A percentile compares a stretch with the other conserved stretches of the same genome.
Conservation (phyloP, 2,797 vertebrate genomes). For the Coluber constrictor region DNA sequence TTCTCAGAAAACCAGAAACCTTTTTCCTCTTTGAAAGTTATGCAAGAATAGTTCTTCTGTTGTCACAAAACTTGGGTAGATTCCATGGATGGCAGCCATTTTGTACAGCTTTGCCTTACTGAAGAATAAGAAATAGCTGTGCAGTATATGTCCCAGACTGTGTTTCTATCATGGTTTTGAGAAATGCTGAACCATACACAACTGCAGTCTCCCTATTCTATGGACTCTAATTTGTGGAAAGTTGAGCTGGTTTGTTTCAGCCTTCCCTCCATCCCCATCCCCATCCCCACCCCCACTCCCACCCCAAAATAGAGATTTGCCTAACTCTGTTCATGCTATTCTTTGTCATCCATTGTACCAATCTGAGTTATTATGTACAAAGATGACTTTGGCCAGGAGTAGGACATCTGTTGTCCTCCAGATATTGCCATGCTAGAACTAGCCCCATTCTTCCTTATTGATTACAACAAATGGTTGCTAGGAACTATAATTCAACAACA, state of each 20-base stretch:
- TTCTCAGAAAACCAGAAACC: background rate
- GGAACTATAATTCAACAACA: background rate
- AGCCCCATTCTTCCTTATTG: background rate
- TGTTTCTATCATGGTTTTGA: background rate
- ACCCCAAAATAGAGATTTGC: background rate
- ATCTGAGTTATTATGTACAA: background rate
- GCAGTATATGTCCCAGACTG: background rate
- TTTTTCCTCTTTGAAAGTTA: background rate
- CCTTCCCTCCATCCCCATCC: background rate
- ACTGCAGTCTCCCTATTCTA: background rate
- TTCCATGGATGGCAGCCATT: constrained; percentile 6
- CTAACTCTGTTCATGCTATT: background rate
- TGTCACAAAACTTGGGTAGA: background rate
- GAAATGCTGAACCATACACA: background rate
- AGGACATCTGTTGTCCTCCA: background rate
- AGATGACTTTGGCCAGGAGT: background rate
- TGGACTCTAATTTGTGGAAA: background rate
- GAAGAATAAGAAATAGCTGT: background rate
- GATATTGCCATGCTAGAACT: background rate
- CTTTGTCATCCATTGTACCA: background rate
- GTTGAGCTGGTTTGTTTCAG: background rate
- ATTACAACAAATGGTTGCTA: background rate
- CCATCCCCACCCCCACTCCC: too few species aligned
- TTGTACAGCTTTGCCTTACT: background rate
- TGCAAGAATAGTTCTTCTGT: background rate